These are phyloP conservation scores for Pocillopora damicornis DNA, from an alignment of 64 coral and sea anemone species.

Conservation along the genomic window DNA sequence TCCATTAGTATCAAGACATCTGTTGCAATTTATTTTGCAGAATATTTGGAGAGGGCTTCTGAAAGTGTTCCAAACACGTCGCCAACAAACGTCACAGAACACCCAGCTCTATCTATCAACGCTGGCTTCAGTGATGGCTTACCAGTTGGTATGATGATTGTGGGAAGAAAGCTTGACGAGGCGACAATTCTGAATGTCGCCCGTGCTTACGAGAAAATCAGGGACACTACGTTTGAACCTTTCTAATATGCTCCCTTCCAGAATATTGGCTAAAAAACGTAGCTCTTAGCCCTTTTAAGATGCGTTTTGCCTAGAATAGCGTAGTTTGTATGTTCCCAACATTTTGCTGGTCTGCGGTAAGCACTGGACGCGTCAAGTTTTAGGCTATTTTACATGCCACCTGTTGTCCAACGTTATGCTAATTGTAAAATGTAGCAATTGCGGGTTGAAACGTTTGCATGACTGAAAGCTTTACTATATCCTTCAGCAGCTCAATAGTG, in stretches of 20 bases:
- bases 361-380: too few relatives aligned
- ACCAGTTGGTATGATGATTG: constrained; percentile 86
- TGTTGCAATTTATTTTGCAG: constrained; percentile 3
- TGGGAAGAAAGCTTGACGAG: constrained; percentile 35
- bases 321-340: too few relatives aligned
- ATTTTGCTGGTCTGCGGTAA: too few relatives aligned
- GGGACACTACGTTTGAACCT: not conserved
- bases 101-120: constrained; percentile 59
- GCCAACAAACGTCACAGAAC: constrained; percentile 42
- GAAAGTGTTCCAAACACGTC: not conserved
- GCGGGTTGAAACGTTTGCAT: too few relatives aligned
- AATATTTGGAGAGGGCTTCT: constrained; percentile 6
- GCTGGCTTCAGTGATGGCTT: constrained; percentile 44
- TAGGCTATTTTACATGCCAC: too few relatives aligned
- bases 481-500: too few relatives aligned
- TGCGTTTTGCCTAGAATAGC: too few relatives aligned
- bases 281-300: not conserved
- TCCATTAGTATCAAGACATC: too few relatives aligned
- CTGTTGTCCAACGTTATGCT: too few relatives aligned
- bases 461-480: too few relatives aligned
- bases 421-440: too few relatives aligned
- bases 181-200: not conserved
- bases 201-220: not conserved
- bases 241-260: too few relatives aligned
- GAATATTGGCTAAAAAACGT: not conserved